Conservation (phyloP, 2,797 vertebrate species). For the Steatocranus sp. region DNA sequence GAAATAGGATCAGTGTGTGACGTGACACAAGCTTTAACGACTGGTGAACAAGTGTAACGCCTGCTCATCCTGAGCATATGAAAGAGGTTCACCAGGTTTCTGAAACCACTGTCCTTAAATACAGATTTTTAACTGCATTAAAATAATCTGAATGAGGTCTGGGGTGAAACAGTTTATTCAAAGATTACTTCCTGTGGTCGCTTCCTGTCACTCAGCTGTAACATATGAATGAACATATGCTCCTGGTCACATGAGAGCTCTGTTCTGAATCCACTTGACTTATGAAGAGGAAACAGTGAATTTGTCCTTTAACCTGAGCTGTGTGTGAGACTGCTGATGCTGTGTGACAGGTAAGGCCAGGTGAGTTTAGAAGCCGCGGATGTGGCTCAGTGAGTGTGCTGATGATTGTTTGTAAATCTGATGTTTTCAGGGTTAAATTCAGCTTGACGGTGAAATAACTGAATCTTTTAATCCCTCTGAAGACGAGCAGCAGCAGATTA, state of each 20-base stretch:
- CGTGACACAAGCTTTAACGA: neutral
- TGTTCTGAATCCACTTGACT: neutral
- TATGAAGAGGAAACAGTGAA: neutral
- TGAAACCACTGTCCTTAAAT: neutral
- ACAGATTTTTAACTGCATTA: neutral
- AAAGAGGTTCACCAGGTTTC: neutral
- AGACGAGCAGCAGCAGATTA: constrained; percentile 25
- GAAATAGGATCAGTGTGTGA: neutral
- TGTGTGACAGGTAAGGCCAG: neutral
- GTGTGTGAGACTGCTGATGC: neutral
- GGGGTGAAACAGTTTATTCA: neutral
- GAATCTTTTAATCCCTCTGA: constrained; percentile 26
- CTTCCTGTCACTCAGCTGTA: neutral
- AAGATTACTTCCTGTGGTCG: neutral
- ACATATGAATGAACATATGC: neutral
- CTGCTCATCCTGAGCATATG: neutral
- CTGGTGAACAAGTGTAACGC: neutral
- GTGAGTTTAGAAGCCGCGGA: neutral
- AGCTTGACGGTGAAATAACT: neutral
- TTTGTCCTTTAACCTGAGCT: neutral
- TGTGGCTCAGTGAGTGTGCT: neutral
- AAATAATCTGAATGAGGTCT: neutral
- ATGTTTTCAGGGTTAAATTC: neutral
- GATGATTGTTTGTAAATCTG: neutral
- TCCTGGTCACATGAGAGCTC: neutral